Percentiles rank a stretch among this genome's conserved stretches.
phyloP scores from a whole-genome alignment of 2,797 vertebrate species.

The Pelobates cultripes region DNA sequence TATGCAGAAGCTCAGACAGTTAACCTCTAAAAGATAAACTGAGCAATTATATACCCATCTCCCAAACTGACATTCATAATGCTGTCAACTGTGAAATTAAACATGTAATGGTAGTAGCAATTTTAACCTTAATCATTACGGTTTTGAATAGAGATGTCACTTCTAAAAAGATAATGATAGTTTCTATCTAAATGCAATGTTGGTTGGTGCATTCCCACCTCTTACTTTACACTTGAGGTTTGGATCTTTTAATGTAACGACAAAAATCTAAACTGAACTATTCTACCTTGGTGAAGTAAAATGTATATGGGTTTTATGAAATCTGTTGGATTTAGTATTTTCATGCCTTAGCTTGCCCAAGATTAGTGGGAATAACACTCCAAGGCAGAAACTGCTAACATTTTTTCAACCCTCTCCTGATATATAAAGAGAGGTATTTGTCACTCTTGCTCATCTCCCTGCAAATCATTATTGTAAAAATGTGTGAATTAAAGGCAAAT shows the following conservation, averaged over 20 bases:
- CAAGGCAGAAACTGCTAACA: too few species aligned
- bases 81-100: constrained; percentile 37
- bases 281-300: too few species aligned
- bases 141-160: constrained; percentile 12
- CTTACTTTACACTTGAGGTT: background rate
- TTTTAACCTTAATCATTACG: constrained; percentile 26
- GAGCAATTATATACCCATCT: constrained; percentile 31
- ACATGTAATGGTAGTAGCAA: constrained; percentile 29
- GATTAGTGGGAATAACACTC: too few species aligned
- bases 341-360: too few species aligned
- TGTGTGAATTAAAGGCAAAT: too few species aligned
- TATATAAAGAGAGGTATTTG: too few species aligned
- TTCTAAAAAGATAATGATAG: constrained; percentile 30
- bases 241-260: background rate
- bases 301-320: too few species aligned
- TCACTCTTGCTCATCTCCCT: too few species aligned
- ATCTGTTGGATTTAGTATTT: too few species aligned
- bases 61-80: constrained; percentile 37
- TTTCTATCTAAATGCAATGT: background rate
- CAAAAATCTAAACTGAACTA: too few species aligned
- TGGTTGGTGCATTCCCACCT: background rate
- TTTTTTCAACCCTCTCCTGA: too few species aligned
- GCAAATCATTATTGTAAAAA: too few species aligned
- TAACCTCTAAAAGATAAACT: constrained; percentile 50
- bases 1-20: constrained; percentile 38